Base-by-base conservation (phyloP, 1,140 invertebrate species). In the Parasteatoda tepidariorum region DNA sequence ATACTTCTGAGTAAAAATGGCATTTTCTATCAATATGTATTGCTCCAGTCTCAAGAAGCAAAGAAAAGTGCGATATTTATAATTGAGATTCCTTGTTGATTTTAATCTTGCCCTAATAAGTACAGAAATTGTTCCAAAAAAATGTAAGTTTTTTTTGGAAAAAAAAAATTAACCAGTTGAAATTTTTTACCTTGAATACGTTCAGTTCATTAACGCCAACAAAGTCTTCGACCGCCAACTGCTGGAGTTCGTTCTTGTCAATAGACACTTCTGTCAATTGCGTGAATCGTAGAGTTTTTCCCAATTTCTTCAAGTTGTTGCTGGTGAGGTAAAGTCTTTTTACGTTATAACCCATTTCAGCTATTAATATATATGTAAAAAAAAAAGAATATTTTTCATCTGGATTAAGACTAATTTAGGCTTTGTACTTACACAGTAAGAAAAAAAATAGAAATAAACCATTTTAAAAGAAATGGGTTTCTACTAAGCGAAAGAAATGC, bases 211-310 rank as follows among this genome's bases (percentile, higher is more conserved):
- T 33, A 13, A 82, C 68, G 18, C 79, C 79, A 0, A 33, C 18
- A 9, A 82, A 62, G 9, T 82, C 68, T n/a, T 59, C 33, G 3
- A 5, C 18, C 13, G 7, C 18, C 0, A 82, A 22, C 0, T 18
- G 22, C 26, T 26, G 15, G 15, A 82, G 28, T 5, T 28, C n/a
- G 54, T 82, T 82, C 28, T 64, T 22, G 18, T 31, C 66, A 26
- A 73, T 28, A 13, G 34, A 41, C 13, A 82, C 67, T 61, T 82
- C 67, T 6, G 33, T 11, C 31, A 82, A 62, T n/a, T 82, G 66
- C 1, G 66, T 82, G 41, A 48, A 82, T 13, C 7, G 66, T 18
- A 82, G 28, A 4, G 68, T 71, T 1, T 18, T 13, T 5, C 57
- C 79, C 1, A 82, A 13, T 2, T 30, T 30, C 1, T 28, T 54